These are phyloP conservation scores for Labrus mixtus DNA, from an alignment of 2,113 vertebrate species.

Conservation along the genomic window DNA sequence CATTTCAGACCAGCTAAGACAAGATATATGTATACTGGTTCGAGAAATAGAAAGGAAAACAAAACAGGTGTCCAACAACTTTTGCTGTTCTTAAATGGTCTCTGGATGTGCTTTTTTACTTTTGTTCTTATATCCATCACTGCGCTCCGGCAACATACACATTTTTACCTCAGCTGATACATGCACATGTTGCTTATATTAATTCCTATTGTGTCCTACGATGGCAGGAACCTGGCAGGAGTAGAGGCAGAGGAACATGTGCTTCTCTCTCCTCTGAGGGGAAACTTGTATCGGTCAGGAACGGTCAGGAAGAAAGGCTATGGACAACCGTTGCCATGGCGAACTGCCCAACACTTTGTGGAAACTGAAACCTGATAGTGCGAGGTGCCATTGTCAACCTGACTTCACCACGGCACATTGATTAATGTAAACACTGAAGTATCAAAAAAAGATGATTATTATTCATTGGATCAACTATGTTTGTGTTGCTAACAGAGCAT, in stretches of 20 bases:
- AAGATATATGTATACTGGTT: too few relatives aligned
- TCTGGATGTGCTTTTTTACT: too few relatives aligned
- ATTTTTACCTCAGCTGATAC: too few relatives aligned
- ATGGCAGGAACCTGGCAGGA: background rate
- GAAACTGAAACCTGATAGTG: conserved; percentile 82
- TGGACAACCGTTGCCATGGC: conserved; percentile 70
- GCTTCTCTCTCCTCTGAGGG: background rate
- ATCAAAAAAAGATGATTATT: background rate
- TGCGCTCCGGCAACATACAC: too few relatives aligned
- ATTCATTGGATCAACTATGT: background rate
- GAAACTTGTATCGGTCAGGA: conserved; percentile 30
- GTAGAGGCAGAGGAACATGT: background rate
- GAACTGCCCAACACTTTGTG: conserved; percentile 62
- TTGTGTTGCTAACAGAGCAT: background rate
- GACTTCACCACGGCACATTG: conserved; percentile 9
- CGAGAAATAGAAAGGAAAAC: too few relatives aligned
- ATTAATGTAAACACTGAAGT: background rate
- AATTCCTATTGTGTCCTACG: too few relatives aligned
- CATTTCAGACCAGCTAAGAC: too few relatives aligned
- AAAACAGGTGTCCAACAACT: too few relatives aligned
- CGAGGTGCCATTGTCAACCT: conserved; percentile 43
- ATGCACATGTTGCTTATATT: too few relatives aligned
- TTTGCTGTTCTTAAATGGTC: too few relatives aligned
- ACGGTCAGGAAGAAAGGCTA: conserved; percentile 37
- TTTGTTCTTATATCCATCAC: too few relatives aligned